Evolutionary conservation across 2,797 vertebrate genomes (phyloP), one percentile per base, ranked within the genome.

Genomic region (Sphaeramia orbicularis): DNA sequence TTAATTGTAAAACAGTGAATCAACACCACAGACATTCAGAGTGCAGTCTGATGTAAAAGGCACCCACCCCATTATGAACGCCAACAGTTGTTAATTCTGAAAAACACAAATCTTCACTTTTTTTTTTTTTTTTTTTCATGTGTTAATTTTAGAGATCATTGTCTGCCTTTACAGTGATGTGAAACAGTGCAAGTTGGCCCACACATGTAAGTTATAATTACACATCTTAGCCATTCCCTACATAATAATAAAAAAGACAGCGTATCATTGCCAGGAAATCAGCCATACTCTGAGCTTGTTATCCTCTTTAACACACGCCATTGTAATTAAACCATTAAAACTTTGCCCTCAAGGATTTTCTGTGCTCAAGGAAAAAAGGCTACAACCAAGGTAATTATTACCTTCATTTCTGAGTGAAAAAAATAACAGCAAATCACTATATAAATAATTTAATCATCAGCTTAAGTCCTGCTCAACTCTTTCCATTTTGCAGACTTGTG

Each of bases 301-400:
- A 74, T 79, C 74, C 59, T 60, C 37, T 81, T 84, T 80, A 76
- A 74, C 67, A 71, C 86, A 87, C 86, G 61, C 65, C 83, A 67
- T 76, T 76, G 76, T 85, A 91, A 93, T 93, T 92, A 92, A 91
- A 89, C 81, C 71, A 89, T 91, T 88, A 90, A 84, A 89, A 54
- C n/a, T 48, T 60, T 85, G 81, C 85, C 89, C 83, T 64, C n/a
- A 41, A 84, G 91, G 87, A 79, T 87, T 81, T 85, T 85, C 68
- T 89, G 71, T 87, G 66, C 81, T 89, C 70, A 71, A 56, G 62
- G 40, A 84, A 85, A 78, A 84, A 77, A 79, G 67, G 55, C 69
- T 79, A 44, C 21, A 72, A 81, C 64, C 64, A 61, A 62, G 45
- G 71, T 90, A 83, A 89, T 89, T 85, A 88, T 86, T 83, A 88